Evolutionary conservation across 2,888 invertebrate species (phyloP), one percentile per base, ranked within the genome.

Genomic region (Coleophora flavipennella): DNA sequence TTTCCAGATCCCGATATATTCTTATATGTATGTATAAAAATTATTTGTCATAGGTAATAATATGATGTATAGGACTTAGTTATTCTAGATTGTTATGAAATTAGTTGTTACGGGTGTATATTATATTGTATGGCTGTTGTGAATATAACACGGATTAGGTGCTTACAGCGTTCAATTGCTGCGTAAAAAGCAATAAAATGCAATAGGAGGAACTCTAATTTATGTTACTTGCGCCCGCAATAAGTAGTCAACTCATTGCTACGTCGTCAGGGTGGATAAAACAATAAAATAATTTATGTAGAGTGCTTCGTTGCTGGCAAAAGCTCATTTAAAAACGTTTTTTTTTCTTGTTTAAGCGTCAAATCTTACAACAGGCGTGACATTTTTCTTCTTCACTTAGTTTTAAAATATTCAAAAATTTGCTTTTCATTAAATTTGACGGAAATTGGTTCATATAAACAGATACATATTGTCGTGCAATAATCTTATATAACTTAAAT

Each of bases 61-160:
- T 45, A 46, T 45, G 41, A 51, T 53, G 57, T 67, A 70, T 66
- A 70, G 63, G 55, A 65, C 59, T 69, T 71, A 67, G 57, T 48
- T 4, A 54, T 59, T 59, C 64, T 76, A 74, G 67, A 74, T 70
- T 67, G 74, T 78, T 78, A 67, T 67, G 49, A 59, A 67, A 58
- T 64, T 72, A 70, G 67, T 53, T 55, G 58, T 70, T 69, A 75
- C 65, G 65, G 62, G 62, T 74, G 72, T 72, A 66, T 62, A 67
- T 63, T 72, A 61, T 64, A 53, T 56, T 59, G 62, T 60, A 58
- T 67, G 59, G 53, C 62, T 68, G 65, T 69, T 67, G 62, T 67
- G 60, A 62, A 62, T 62, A 66, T 59, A 56, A 29, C n/a, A 13
- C 53, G 52, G 59, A 59, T 55, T 68, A 67, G 70, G 69, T 71